Percentiles rank a stretch among this genome's conserved stretches.
Evolutionary conservation across 1,140 invertebrate species (phyloP).

Genomic region (Drosophila navojoa): DNA sequence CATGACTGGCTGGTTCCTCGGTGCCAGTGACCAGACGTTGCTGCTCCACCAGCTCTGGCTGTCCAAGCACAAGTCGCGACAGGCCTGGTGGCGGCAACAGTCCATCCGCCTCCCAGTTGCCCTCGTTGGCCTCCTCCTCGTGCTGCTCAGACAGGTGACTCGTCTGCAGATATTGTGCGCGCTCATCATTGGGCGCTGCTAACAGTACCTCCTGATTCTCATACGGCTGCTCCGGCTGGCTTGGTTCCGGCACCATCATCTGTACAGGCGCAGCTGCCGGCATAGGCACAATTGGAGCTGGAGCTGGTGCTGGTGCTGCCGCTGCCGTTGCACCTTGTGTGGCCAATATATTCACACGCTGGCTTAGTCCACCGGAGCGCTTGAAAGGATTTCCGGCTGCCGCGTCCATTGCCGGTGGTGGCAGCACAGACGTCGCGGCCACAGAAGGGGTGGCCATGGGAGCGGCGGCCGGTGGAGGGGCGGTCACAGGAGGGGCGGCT

Average conservation of each 20-base stretch:
- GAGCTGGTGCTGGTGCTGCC: not conserved
- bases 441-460: not conserved
- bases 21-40: constrained; percentile 81
- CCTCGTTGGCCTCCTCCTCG: constrained; percentile 82
- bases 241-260: constrained; percentile 16
- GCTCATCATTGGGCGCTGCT: constrained; percentile 85
- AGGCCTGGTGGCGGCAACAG: constrained; percentile 86
- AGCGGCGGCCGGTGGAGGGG: constrained; percentile 6
- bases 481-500: not conserved
- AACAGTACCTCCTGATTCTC: constrained; percentile 80
- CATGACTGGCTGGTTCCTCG: constrained; percentile 82
- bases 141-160: constrained; percentile 87
- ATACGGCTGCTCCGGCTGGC: constrained; percentile 22
- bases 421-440: constrained; percentile 1
- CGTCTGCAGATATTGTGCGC: constrained; percentile 90
- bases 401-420: constrained; percentile 21
- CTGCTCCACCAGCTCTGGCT: constrained; percentile 86
- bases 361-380: constrained; percentile 75
- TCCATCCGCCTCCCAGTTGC: constrained; percentile 65
- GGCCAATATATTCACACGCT: constrained; percentile 77
- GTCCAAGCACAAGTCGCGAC: constrained; percentile 87
- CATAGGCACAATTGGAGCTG: constrained; percentile 6
- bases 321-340: constrained; percentile 28
- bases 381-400: constrained; percentile 80
- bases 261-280: constrained; percentile 15